A percentile compares a stretch with the other conserved stretches of the same genome.
phyloP scores from a whole-genome alignment of 1,140 invertebrate genomes.

The Drosophila lowei region DNA sequence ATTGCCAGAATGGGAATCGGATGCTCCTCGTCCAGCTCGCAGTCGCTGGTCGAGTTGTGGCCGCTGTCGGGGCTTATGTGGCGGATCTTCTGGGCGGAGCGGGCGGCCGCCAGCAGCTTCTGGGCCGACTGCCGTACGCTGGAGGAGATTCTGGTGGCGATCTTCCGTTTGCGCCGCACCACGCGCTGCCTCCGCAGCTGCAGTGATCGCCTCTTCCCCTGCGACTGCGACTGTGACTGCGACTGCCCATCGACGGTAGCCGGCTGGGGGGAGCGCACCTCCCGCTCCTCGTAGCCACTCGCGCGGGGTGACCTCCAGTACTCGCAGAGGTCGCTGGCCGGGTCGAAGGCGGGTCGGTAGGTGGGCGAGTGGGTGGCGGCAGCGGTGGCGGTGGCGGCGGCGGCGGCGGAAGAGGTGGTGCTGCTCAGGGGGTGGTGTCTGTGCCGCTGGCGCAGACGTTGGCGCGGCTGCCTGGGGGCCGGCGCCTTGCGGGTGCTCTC shows the following conservation, averaged over 20 bases:
- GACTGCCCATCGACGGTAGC: not conserved
- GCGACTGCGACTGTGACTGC: not conserved
- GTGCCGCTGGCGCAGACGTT: conserved; percentile 6
- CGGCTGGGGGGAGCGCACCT: conserved; percentile 44
- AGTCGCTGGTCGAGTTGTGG: conserved; percentile 76
- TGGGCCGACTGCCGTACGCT: conserved; percentile 71
- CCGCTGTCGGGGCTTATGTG: conserved; percentile 81
- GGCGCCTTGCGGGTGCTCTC: conserved; percentile 69
- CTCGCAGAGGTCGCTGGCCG: conserved; percentile 70
- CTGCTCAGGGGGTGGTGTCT: not conserved
- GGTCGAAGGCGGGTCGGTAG: conserved; percentile 70
- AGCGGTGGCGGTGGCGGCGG: not conserved
- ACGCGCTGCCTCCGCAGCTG: conserved; percentile 72
- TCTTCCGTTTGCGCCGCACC: conserved; percentile 75
- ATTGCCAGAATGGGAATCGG: not conserved
- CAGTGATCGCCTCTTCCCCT: conserved; percentile 26
- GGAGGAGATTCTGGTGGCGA: conserved; percentile 58
- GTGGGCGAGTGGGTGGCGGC: conserved; percentile 34
- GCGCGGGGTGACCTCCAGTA: conserved; percentile 51
- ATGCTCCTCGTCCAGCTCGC: conserved; percentile 56
- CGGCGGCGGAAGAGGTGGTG: not conserved
- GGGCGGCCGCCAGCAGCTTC: conserved; percentile 61
- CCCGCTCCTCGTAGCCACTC: conserved; percentile 50
- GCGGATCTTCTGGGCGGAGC: conserved; percentile 46
- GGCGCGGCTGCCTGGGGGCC: conserved; percentile 6